Percentiles rank a stretch among this genome's conserved stretches.
Conservation (phyloP, 2,113 vertebrate species). For the Mus spicilegus region DNA sequence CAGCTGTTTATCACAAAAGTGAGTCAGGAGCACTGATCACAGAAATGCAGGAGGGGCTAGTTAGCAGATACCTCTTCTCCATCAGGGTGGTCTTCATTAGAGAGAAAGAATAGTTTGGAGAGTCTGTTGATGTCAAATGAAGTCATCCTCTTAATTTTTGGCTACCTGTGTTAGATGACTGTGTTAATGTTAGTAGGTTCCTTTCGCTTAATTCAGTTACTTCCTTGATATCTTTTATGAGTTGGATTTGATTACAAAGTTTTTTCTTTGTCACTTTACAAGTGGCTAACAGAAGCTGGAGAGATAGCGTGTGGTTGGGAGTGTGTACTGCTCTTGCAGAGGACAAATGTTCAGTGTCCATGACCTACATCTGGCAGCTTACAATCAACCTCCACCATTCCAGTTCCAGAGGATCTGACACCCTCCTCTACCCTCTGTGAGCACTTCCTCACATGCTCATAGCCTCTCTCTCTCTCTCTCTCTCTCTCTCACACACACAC, state of each 20-base stretch:
- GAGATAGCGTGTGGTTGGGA: not conserved
- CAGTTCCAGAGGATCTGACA: no score
- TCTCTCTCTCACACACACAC: no score
- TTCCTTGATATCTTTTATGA: constrained; percentile 20
- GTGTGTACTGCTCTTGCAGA: not conserved
- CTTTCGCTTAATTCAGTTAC: not conserved
- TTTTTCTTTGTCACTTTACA: not conserved
- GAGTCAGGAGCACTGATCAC: constrained; percentile 22
- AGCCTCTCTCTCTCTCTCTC: no score
- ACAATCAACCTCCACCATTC: not conserved
- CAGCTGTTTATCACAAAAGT: constrained; percentile 61
- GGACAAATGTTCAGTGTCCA: not conserved
- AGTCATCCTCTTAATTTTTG: not conserved
- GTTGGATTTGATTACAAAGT: constrained; percentile 39
- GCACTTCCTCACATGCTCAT: not conserved
- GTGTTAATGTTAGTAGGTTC: not conserved
- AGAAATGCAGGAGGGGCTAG: not conserved
- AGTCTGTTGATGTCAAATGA: not conserved
- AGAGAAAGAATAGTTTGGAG: not conserved
- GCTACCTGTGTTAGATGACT: not conserved
- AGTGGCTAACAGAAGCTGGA: not conserved
- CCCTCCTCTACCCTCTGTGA: not conserved
- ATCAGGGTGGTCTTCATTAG: constrained; percentile 46
- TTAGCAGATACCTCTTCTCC: not conserved
- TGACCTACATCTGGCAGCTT: not conserved